A percentile compares a stretch with the other conserved stretches of the same genome.
Evolutionary conservation across 2,888 invertebrate genomes (phyloP).

Genomic region (Noctua comes): DNA sequence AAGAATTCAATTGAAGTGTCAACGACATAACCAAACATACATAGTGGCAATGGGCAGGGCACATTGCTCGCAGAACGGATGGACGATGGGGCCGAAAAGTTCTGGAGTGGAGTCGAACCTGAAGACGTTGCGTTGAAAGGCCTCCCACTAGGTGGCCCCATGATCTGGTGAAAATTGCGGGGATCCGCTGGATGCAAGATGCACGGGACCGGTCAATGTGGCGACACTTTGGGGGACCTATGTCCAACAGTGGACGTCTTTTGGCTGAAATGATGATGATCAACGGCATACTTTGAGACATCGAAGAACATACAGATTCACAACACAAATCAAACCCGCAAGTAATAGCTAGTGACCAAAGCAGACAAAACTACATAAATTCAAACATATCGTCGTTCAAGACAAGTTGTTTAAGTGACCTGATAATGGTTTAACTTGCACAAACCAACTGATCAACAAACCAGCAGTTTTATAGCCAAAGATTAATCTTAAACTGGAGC

Average conservation of each 20-base stretch:
- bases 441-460: slow-evolving; percentile 59
- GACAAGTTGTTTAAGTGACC: slow-evolving; percentile 56
- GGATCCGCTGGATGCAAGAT: no score
- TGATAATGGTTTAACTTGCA: slow-evolving; percentile 59
- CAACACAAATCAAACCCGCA: not conserved
- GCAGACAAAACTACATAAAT: slow-evolving; percentile 42
- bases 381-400: slow-evolving; percentile 42
- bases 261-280: not conserved
- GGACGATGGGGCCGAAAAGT: no score
- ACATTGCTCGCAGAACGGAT: no score
- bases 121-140: no score
- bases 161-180: no score
- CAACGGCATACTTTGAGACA: not conserved
- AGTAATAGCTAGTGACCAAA: not conserved
- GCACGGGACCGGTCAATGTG: no score
- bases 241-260: no score
- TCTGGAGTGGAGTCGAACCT: no score
- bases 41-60: no score
- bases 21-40: not conserved
- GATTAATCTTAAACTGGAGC: slow-evolving; percentile 62
- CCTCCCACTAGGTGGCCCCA: no score
- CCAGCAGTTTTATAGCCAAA: slow-evolving; percentile 56
- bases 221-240: no score
- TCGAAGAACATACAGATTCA: not conserved
- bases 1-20: not conserved